Percentiles rank a stretch among this genome's conserved stretches.
phyloP scores from a whole-genome alignment of 1,140 invertebrate genomes.

The Hestina assimilis region DNA sequence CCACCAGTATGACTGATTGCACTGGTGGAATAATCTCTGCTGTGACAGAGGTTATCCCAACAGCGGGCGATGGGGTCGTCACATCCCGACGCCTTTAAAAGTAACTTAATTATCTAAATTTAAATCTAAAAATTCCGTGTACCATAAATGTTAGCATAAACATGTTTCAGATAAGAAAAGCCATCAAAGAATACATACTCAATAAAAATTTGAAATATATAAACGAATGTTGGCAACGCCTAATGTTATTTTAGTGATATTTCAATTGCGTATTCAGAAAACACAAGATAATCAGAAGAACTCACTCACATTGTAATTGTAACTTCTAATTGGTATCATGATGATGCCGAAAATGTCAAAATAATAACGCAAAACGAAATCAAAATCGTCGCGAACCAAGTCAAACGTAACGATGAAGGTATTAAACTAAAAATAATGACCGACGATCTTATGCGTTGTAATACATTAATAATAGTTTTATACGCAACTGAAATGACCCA shows the following conservation, averaged over 20 bases:
- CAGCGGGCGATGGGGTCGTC: too few relatives aligned
- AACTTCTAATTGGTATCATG: conserved; percentile 30
- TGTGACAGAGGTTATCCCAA: too few relatives aligned
- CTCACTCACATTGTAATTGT: conserved; percentile 19
- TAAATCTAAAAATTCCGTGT: not conserved
- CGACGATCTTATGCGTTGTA: conserved; percentile 48
- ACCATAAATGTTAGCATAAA: not conserved
- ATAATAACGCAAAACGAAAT: conserved; percentile 42
- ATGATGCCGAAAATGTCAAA: conserved; percentile 41
- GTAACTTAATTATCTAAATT: not conserved
- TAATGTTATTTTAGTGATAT: conserved; percentile 7
- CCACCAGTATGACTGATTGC: too few relatives aligned
- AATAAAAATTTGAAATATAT: not conserved
- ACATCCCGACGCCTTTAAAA: too few relatives aligned
- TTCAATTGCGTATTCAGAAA: conserved; percentile 6
- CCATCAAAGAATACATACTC: not conserved
- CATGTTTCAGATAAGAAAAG: not conserved
- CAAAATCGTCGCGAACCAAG: conserved; percentile 31
- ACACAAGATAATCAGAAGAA: conserved; percentile 6
- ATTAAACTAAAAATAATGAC: conserved; percentile 58
- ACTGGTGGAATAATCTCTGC: too few relatives aligned
- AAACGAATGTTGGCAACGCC: not conserved
- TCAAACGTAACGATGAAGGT: conserved; percentile 30
- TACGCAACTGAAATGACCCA: conserved; percentile 62
- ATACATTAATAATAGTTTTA: conserved; percentile 73